phyloP scores from a whole-genome alignment of 1,140 invertebrate genomes.

The Neodiprion pinetum region DNA sequence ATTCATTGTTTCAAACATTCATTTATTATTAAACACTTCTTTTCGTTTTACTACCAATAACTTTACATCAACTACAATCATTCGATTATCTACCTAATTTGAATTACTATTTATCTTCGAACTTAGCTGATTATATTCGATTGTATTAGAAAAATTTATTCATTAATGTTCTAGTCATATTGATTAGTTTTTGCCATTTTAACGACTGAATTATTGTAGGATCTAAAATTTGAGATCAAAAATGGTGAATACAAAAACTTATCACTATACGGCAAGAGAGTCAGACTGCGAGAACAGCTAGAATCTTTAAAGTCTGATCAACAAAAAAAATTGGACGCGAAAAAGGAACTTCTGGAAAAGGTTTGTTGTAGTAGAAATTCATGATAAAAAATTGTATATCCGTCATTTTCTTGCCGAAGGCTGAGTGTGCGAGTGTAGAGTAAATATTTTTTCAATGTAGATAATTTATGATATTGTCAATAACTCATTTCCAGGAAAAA shows the following conservation, averaged over 20 bases:
- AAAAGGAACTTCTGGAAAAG: slow-evolving; percentile 39
- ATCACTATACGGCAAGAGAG: slow-evolving; percentile 40
- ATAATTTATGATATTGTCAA: not conserved
- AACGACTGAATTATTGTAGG: slow-evolving; percentile 22
- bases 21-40: slow-evolving; percentile 12
- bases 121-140: not conserved
- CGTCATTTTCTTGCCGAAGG: too few species aligned
- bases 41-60: slow-evolving; percentile 17
- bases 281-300: slow-evolving; percentile 38
- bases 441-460: too few species aligned
- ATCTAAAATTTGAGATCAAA: slow-evolving; percentile 37
- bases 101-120: slow-evolving; percentile 19
- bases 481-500: slow-evolving; percentile 31
- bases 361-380: slow-evolving; percentile 28
- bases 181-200: not conserved
- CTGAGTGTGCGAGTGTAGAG: too few species aligned
- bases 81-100: not conserved
- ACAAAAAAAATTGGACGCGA: slow-evolving; percentile 39
- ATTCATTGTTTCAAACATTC: not conserved
- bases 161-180: too few species aligned
- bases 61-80: slow-evolving; percentile 12
- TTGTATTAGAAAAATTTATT: too few species aligned
- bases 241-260: slow-evolving; percentile 38
- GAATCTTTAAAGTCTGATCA: slow-evolving; percentile 40
- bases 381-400: not conserved